Evolutionary conservation across 2,113 vertebrate species (phyloP), one percentile per base, ranked within the genome.

Genomic region (Urocynchramus pylzowi): DNA sequence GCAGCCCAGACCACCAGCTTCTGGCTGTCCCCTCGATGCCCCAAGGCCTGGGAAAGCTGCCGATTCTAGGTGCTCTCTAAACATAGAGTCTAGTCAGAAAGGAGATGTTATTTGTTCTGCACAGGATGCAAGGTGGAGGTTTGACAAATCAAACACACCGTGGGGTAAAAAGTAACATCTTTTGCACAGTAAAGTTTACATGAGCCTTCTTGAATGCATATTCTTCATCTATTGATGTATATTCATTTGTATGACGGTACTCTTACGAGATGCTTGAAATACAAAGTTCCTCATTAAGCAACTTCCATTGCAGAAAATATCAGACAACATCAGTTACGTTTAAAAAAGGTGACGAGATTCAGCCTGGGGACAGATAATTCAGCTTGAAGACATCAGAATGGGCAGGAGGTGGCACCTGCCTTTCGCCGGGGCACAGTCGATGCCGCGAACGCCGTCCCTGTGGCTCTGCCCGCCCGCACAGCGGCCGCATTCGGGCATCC

Each of bases 11-110:
- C 11, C 54, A 28, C 21, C 41, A 45, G 1, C 33, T 69, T 64
- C 30, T 37, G 35, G 9, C 4, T 70, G 19, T n/a, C 8, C 27
- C 16, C 9, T 10, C 1, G 5, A 8, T 0, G 0, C 23, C 27
- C 23, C 69, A 47, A 3, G 41, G 56, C 10, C 4, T 59, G 31
- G 63, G 50, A 59, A 82, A 67, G 19, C 13, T 24, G 77, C 60
- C 5, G 5, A 21, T n/a, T 67, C 52, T 10, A 37, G 37, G 52
- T 59, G 13, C 41, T 64, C 31, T 80, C 26, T 10, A 49, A 64
- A 63, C 47, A 41, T 30, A 16, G 44, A 35, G 31, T 11, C 15
- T 27, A 24, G 10, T 45, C 30, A 44, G 60, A 44, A 30, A 67
- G 28, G 28, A 67, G 52, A 52, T 23, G 22, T n/a, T 17, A 13